Evolutionary conservation across 2,113 vertebrate species (phyloP), one percentile per base, ranked within the genome.

Genomic region (Canis aureus): DNA sequence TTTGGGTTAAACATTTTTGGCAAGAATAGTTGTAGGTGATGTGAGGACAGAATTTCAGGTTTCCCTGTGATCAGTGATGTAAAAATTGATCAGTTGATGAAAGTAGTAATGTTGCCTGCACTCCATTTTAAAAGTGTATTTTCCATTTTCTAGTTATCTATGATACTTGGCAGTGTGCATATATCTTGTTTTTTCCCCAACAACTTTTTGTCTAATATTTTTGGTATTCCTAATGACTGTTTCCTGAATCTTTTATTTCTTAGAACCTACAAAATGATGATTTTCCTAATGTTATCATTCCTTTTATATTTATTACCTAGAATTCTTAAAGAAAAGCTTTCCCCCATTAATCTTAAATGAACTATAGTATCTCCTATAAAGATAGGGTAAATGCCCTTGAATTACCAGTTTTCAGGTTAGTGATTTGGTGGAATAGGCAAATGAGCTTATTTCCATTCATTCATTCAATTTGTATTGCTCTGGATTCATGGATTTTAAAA

Each of bases 331-430:
- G 67, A 88, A 92, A 19, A 55, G 8, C 49, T 81, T 95, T 69
- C 20, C 51, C 11, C 73, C 5, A 22, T 64, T 23, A 62, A 57
- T 20, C 25, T 64, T 96, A 64, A 57, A 55, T 64, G 11, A 88
- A 10, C 66, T 57, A 13, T 15, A 7, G 0, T 74, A 51, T 76
- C 29, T 51, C 35, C 29, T 64, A 49, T 57, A 49, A 88, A 88
- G 49, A 51, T 23, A 27, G 49, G 20, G 16, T n/a, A 86, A 91
- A 64, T 85, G 19, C 20, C 11, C 32, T 97, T 79, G 87, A 80
- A n/a, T 92, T 76, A 53, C 10, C 23, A 89, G 0, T 91, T 95
- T 95, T 97, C 81, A 96, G 80, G 55, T 94, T 89, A 71, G 64
- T 90, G 17, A 73, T 17, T 64, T 80, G 27, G 19, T 82, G 3